phyloP scores from a whole-genome alignment of 2,888 invertebrate genomes.

The Podabrus alpinus region DNA sequence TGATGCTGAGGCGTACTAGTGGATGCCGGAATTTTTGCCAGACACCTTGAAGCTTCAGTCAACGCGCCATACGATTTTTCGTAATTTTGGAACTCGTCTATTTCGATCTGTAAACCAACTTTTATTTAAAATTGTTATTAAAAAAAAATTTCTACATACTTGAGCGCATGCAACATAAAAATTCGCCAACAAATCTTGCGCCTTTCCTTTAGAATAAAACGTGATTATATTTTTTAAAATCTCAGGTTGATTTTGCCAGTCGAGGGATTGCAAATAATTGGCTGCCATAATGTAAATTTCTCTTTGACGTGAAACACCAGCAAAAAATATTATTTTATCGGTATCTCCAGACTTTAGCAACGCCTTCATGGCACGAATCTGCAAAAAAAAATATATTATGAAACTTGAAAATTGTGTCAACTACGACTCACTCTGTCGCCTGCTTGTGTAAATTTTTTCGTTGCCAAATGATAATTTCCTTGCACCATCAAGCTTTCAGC shows the following conservation, averaged over 20 bases:
- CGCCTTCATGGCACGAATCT: slow-evolving; percentile 93
- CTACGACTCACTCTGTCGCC: slow-evolving; percentile 79
- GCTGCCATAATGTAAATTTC: slow-evolving; percentile 97
- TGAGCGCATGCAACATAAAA: slow-evolving; percentile 94
- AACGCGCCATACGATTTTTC: slow-evolving; percentile 92
- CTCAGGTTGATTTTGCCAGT: slow-evolving; percentile 90
- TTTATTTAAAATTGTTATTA: background rate
- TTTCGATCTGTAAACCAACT: slow-evolving; percentile 67
- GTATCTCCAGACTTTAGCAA: slow-evolving; percentile 96
- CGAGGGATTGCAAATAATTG: slow-evolving; percentile 91
- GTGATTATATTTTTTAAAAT: slow-evolving; percentile 89
- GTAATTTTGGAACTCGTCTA: slow-evolving; percentile 91
- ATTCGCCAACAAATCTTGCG: slow-evolving; percentile 85
- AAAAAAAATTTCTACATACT: slow-evolving; percentile 34
- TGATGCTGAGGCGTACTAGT: slow-evolving; percentile 57
- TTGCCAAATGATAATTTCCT: slow-evolving; percentile 94
- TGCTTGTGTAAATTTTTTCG: slow-evolving; percentile 96
- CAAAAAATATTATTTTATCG: slow-evolving; percentile 95
- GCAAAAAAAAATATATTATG: slow-evolving; percentile 34
- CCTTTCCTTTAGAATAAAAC: slow-evolving; percentile 93
- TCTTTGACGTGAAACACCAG: slow-evolving; percentile 88
- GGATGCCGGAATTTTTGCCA: slow-evolving; percentile 61
- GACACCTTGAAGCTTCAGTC: slow-evolving; percentile 83
- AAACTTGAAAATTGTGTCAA: background rate
- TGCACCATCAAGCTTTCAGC: slow-evolving; percentile 91